A percentile compares a stretch with the other conserved stretches of the same genome.
phyloP scores from a whole-genome alignment of 2,888 invertebrate genomes.

The Ecliptopera silaceata region DNA sequence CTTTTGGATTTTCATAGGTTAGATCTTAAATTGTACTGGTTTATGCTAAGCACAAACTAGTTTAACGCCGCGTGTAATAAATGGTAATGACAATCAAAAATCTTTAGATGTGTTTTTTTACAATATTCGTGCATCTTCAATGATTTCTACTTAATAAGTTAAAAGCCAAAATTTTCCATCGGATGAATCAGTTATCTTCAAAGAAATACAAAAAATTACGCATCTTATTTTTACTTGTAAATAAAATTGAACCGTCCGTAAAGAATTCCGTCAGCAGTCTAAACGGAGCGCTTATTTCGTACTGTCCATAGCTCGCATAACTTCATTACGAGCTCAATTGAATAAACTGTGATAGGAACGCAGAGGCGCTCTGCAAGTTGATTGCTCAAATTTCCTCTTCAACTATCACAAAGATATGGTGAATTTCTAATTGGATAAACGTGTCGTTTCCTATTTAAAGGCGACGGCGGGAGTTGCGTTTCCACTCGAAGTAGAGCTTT shows the following conservation, averaged over 20 bases:
- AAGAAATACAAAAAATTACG: constrained; percentile 7
- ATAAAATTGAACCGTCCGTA: constrained; percentile 41
- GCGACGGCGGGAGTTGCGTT: constrained; percentile 73
- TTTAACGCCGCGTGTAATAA: too few relatives aligned
- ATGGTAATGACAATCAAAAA: too few relatives aligned
- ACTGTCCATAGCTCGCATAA: constrained; percentile 74
- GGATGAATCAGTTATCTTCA: constrained; percentile 9
- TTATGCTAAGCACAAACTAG: background rate
- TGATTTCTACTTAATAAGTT: too few relatives aligned
- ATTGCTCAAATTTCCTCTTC: constrained; percentile 83
- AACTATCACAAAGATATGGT: constrained; percentile 83
- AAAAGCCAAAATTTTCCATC: too few relatives aligned
- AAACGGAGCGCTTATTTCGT: constrained; percentile 60
- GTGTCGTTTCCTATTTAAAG: constrained; percentile 84
- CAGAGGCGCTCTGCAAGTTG: constrained; percentile 79
- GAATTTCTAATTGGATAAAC: constrained; percentile 84
- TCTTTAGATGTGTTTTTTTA: too few relatives aligned
- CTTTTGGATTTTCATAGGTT: constrained; percentile 49
- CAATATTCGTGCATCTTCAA: too few relatives aligned
- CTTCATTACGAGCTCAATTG: constrained; percentile 82
- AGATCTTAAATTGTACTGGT: constrained; percentile 21
- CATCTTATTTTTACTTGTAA: too few relatives aligned
- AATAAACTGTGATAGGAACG: constrained; percentile 82
- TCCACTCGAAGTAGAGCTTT: constrained; percentile 66
- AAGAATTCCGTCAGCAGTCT: constrained; percentile 47